Conservation (phyloP, 2,797 vertebrate genomes). For the Enteromius trimaculatus region DNA sequence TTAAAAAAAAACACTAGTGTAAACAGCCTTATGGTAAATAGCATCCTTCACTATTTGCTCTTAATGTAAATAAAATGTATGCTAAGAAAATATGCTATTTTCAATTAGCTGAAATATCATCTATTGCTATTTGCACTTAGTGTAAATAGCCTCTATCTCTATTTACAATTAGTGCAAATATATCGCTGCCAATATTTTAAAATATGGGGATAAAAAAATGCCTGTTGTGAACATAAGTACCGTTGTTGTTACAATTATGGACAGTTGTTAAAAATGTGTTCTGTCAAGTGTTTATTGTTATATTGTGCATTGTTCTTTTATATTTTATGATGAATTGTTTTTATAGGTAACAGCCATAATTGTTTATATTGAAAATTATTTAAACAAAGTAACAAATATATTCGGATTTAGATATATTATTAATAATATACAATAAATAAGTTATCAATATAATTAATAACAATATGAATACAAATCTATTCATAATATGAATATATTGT, state of each 20-base stretch:
- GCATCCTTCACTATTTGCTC: no score
- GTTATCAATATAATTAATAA: not conserved
- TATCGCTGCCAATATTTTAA: no score
- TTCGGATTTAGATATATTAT: not conserved
- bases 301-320: not conserved
- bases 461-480: not conserved
- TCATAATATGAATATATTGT: not conserved
- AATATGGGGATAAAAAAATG: not conserved
- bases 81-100: no score
- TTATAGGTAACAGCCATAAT: not conserved
- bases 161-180: no score
- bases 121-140: no score
- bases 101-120: no score
- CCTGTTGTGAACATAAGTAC: not conserved
- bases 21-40: no score
- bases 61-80: no score
- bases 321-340: not conserved
- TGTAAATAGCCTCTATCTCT: no score
- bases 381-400: not conserved
- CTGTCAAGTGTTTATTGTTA: not conserved
- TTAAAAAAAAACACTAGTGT: no score
- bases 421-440: not conserved
- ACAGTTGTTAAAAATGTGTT: not conserved
- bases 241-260: not conserved
- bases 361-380: not conserved